These are phyloP conservation scores for Lepeophtheirus nordmannii DNA, from an alignment of 2,888 invertebrate species.

Conservation along the genomic window DNA sequence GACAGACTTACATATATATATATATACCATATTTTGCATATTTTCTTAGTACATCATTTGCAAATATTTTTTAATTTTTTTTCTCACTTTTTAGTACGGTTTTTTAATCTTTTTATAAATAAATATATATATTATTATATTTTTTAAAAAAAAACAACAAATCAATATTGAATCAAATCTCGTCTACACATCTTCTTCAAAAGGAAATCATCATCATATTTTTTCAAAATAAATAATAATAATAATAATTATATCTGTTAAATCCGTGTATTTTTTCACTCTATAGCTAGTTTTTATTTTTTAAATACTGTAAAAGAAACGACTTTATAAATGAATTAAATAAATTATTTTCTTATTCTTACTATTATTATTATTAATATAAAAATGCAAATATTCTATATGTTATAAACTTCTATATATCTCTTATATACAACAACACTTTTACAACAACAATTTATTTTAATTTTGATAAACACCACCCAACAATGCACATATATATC, in stretches of 20 bases:
- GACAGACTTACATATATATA: no score
- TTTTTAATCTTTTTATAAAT: background rate
- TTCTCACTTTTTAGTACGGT: background rate
- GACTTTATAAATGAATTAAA: no score
- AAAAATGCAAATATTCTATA: background rate
- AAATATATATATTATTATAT: background rate
- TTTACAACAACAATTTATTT: background rate
- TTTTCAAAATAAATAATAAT: background rate
- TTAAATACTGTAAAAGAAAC: background rate
- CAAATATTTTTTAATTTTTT: background rate
- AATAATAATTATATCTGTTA: background rate
- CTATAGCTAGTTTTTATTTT: slow-evolving; percentile 4
- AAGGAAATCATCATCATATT: background rate
- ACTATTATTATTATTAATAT: background rate
- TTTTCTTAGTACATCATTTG: background rate
- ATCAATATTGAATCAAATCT: no score
- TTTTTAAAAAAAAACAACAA: background rate
- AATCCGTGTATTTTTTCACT: background rate
- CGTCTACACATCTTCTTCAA: background rate
- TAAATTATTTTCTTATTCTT: no score
- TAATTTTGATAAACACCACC: no score
- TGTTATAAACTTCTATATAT: background rate
- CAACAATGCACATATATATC: no score
- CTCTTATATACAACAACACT: background rate
- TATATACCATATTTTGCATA: no score